Evolutionary conservation across 1,140 invertebrate species (phyloP), one percentile per base, ranked within the genome.

Genomic region (Aporrectodea caliginosa): DNA sequence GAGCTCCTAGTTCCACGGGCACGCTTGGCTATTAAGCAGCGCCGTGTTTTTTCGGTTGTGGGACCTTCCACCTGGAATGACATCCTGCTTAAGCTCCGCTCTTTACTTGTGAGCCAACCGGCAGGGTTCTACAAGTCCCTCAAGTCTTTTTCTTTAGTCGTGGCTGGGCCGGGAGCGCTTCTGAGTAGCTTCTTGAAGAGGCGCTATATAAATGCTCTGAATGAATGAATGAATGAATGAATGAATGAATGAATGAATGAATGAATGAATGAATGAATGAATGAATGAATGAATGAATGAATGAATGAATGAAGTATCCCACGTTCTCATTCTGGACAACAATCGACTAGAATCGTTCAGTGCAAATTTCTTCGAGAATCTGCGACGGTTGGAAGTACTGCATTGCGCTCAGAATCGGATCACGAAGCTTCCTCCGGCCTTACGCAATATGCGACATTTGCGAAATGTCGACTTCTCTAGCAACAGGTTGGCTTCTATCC

Each of bases 401-500:
- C 81, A 84, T 12, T 84, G 84, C 33, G 83, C 81, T 80, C 34
- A 79, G 30, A 87, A 87, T 78, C 79, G 74, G 30, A 73, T 87
- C 29, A 79, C 79, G 14, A 84, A 85, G 2, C 80, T 87, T 2
- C 82, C 84, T 2, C 72, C 81, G 43, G 85, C 86, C 72, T 69
- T 87, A 1, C 82, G 85, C 0, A 77, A 84, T 31, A 75, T 87
- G 32, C 83, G 83, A 58, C 74, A 79, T 31, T 75, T 87, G 1
- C 76, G 73, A 29, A 84, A 87, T 32, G 71, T 87, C 12, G 84
- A 86, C 73, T 58, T 87, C 31, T 86, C 86, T 31, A 78, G 84
- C 77, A 87, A 87, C 80, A 83, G 75, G 76, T 82, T 87, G 35
- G 81, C 82, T 16, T 81, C 85, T 16, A 82, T 87, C 78, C 85